phyloP scores from a whole-genome alignment of 2,888 invertebrate genomes.

The Nomada fabriciana region DNA sequence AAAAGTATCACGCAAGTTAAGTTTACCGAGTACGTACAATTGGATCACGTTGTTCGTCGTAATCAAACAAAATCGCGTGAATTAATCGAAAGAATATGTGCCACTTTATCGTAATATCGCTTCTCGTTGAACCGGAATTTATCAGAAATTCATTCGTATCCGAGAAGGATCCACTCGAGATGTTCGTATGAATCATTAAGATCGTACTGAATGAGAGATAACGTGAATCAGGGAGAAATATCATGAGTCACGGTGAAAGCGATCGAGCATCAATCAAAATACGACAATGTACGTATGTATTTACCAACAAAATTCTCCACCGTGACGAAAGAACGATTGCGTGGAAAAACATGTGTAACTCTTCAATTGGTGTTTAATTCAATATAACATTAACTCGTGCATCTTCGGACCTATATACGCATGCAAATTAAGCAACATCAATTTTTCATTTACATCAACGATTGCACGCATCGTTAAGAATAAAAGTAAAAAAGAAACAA shows the following conservation, averaged over 20 bases:
- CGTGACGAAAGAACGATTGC: neutral
- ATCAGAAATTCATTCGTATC: neutral
- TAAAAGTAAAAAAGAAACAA: neutral
- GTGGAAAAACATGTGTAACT: neutral
- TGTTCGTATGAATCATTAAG: conserved; percentile 12
- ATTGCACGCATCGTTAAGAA: neutral
- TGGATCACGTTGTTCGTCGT: neutral
- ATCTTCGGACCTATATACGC: neutral
- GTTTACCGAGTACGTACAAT: neutral
- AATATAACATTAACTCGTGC: too few species aligned
- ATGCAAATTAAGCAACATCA: neutral
- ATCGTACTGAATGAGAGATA: conserved; percentile 18
- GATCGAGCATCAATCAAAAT: conserved; percentile 16
- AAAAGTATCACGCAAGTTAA: neutral
- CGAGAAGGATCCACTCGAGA: neutral
- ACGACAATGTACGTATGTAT: neutral
- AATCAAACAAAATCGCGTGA: neutral
- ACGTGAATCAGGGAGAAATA: conserved; percentile 22
- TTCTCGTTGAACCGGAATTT: neutral
- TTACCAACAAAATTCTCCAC: conserved; percentile 1
- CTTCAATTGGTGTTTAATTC: neutral
- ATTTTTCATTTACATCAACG: neutral
- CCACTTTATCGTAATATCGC: neutral
- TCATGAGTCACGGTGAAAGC: conserved; percentile 29
- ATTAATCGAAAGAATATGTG: neutral